Base-by-base conservation (phyloP, 2,113 vertebrate species). In the Podiceps cristatus region DNA sequence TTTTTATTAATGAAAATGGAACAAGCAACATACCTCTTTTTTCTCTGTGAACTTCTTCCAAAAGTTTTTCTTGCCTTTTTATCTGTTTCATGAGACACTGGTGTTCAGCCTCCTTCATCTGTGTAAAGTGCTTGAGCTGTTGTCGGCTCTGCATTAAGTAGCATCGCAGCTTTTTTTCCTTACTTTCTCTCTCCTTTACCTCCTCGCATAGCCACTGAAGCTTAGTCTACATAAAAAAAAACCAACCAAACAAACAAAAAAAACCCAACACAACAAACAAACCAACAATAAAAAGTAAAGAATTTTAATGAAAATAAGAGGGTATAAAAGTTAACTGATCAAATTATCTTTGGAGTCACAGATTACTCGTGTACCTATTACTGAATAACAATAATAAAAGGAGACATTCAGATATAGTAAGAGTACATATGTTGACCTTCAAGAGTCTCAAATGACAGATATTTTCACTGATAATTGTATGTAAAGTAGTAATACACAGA, bases 171-270 rank as follows among this genome's bases (percentile, higher is more conserved):
- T 96, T 98, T 90, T 98, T 98, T 81, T 99, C 99, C 92, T 97
- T 98, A 42, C 45, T 97, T 80, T 98, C 98, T 62, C 98, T 97
- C 86, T 99, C 99, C 42, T 97, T 98, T 95, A 99, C 97, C 91
- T 99, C 99, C 93, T 99, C 99, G n/a, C 99, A 99, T 53, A 99
- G 98, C 99, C 99, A 99, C 66, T 98, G 98, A 92, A 99, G 98
- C 67, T 99, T 99, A 66, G 98, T 99, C 98, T 99, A 87, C 4
- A 52, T 94, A 74, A 45, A 45, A 45, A 56, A 86, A 58, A n/a
- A n/a, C n/a, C n/a, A n/a, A n/a, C n/a, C n/a, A n/a, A n/a, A n/a
- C n/a, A n/a, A n/a, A n/a, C n/a, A n/a, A n/a, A n/a, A n/a, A n/a
- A n/a, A n/a, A n/a, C n/a, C n/a, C n/a, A n/a, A n/a, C n/a, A n/a